A percentile compares a stretch with the other conserved stretches of the same genome.
Evolutionary conservation across 2,113 vertebrate genomes (phyloP).

Genomic region (Sinosuthora webbiana): DNA sequence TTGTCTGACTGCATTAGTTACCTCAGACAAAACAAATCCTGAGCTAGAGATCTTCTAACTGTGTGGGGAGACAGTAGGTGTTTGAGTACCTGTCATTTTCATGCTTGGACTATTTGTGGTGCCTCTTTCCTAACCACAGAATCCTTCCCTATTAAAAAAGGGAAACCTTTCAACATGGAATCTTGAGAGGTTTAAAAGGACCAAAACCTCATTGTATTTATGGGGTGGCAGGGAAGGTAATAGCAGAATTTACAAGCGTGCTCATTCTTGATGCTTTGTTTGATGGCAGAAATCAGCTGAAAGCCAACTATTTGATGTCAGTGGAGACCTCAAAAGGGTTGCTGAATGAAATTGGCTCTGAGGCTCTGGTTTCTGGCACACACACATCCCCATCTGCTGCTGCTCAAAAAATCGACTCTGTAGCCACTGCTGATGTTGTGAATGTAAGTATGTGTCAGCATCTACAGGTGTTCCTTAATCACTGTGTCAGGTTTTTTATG

Average conservation of each 20-base stretch:
- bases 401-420: conserved; percentile 84
- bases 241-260: background rate
- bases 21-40: background rate
- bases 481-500: background rate
- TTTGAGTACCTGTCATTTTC: background rate
- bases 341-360: conserved; percentile 84
- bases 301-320: conserved; percentile 85
- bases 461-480: background rate
- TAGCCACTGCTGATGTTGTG: conserved; percentile 81
- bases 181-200: background rate
- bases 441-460: conserved; percentile 79
- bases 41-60: background rate
- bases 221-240: background rate
- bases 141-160: background rate
- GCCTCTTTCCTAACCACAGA: background rate
- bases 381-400: conserved; percentile 76
- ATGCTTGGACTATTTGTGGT: background rate
- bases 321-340: conserved; percentile 84
- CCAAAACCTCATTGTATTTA: background rate
- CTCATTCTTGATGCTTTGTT: background rate
- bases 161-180: background rate
- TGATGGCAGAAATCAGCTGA: conserved; percentile 84
- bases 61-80: background rate
- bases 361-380: conserved; percentile 79
- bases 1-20: background rate